Base-by-base conservation (phyloP, 2,113 vertebrate species). In the Pluvialis apricaria region DNA sequence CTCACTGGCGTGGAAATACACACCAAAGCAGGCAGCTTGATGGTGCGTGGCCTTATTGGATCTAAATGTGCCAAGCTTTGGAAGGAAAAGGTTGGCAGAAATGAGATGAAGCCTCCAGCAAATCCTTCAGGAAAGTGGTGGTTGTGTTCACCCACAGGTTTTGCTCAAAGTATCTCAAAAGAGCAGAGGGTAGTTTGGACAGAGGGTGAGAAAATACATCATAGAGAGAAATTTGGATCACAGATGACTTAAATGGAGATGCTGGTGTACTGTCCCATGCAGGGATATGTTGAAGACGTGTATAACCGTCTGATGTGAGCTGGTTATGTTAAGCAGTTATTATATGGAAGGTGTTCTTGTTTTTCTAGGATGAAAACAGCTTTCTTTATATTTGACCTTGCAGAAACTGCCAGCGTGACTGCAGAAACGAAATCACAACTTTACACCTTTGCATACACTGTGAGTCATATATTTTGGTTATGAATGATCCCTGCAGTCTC, bases 341-440 rank as follows among this genome's bases (percentile, higher is more conserved):
- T 88, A 40, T 22, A 40, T 45, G 66, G 44, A 77, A 57, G 19
- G 44, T 77, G 65, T 57, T 68, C 78, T 75, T 71, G 1, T 62
- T 83, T 85, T 61, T 38, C 97, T 73, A 99, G 99, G 98, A 99
- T 99, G 99, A 99, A 99, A 97, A 99, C 98, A 11, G 98, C 99
- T 34, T 99, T 99, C 98, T 99, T 99, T 96, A 98, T 99, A 96
- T 99, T 99, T 96, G 99, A 99, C 97, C 98, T 99, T 82, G 99
- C 99, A 66, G 99, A 99, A 89, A 97, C 61, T 4, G 88, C 92
- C 84, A 95, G 94, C 29, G 91, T 98, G 91, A 95, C 98, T 77
- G 96, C 97, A 54, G 96, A 98, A 34, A 96, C 96, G 57, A 99
- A 98, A 93, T 94, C 97, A 71, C 98, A 98, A 29, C 99, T 99